Conservation (phyloP, 1,140 invertebrate species). For the Akabosia matsudoensis region DNA sequence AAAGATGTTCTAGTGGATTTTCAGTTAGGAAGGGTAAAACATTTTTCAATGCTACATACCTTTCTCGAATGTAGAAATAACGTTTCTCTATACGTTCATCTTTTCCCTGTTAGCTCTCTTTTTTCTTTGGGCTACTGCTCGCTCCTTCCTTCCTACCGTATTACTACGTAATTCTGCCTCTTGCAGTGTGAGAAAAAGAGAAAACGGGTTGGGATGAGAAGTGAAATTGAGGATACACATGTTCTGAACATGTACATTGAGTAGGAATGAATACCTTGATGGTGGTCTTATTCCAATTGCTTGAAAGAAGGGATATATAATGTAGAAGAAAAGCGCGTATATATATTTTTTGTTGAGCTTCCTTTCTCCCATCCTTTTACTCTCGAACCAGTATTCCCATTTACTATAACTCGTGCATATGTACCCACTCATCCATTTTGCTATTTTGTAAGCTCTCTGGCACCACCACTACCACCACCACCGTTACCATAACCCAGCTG, state of each 20-base stretch:
- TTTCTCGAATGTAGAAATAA: no score
- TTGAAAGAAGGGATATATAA: background rate
- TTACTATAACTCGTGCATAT: no score
- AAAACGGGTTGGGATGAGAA: conserved; percentile 9
- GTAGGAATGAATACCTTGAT: background rate
- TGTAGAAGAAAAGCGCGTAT: no score
- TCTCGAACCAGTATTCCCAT: background rate
- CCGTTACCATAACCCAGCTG: background rate
- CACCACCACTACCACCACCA: no score
- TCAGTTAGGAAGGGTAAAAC: no score
- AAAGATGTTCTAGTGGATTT: background rate
- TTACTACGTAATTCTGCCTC: background rate
- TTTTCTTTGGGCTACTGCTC: no score
- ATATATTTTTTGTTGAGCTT: no score
- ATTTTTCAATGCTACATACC: no score
- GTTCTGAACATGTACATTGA: background rate
- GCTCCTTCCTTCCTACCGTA: conserved; percentile 11
- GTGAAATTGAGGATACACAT: conserved; percentile 14
- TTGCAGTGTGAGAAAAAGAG: background rate
- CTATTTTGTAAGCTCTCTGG: background rate
- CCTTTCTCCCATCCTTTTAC: background rate
- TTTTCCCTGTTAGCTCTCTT: background rate
- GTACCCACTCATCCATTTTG: background rate
- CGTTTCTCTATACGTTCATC: background rate
- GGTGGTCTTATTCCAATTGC: background rate